Conservation (phyloP, 2,113 vertebrate species). For the Pantherophis guttatus region DNA sequence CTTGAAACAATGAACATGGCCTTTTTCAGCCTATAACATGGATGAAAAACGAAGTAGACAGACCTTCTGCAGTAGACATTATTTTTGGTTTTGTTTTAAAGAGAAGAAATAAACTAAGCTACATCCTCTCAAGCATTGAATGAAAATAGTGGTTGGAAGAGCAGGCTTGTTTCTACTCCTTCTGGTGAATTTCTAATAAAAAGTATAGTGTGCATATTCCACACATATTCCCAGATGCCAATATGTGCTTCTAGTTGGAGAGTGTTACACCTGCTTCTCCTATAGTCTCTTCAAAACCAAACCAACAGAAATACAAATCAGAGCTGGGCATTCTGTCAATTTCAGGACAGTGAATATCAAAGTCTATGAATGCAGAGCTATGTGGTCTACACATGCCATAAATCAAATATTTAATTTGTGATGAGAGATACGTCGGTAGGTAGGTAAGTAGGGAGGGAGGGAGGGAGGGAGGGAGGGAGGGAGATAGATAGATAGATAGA, state of each 20-base stretch:
- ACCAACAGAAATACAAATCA: not conserved
- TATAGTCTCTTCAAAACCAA: not conserved
- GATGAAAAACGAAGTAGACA: not conserved
- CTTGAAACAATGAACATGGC: not conserved
- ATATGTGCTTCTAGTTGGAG: not conserved
- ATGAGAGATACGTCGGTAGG: too few species aligned
- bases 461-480: not conserved
- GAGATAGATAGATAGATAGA: not conserved
- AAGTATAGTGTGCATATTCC: not conserved
- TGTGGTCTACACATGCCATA: not conserved
- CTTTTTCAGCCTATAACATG: not conserved
- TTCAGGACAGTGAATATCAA: not conserved
- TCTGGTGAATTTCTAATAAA: not conserved
- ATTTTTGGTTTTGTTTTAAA: not conserved
- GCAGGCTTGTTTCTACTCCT: not conserved
- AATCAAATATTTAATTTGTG: not conserved
- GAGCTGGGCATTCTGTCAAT: not conserved
- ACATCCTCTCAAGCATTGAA: not conserved
- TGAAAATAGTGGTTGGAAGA: too few species aligned
- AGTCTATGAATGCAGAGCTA: not conserved
- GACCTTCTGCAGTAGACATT: not conserved
- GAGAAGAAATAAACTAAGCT: not conserved
- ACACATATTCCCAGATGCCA: not conserved
- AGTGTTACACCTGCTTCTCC: not conserved
- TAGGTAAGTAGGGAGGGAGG: not conserved